Conservation (phyloP, 1,140 invertebrate species). For the Mya arenaria region DNA sequence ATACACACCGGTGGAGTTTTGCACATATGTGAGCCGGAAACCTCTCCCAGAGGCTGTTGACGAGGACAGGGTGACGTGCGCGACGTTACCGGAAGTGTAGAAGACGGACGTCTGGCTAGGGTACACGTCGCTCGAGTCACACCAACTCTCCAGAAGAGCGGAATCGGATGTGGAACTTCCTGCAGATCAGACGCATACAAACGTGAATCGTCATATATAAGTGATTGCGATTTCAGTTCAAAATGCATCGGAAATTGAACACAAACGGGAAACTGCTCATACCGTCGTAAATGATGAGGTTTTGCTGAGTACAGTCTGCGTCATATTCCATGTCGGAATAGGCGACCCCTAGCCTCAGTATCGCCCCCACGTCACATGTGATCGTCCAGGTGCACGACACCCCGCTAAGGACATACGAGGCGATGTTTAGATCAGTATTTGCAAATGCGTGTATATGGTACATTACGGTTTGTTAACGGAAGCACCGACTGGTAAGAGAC, state of each 20-base stretch:
- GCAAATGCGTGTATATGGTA: too few relatives aligned
- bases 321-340: slow-evolving; percentile 21
- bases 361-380: neutral
- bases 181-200: neutral
- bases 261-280: neutral
- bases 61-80: slow-evolving; percentile 2
- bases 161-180: slow-evolving; percentile 12
- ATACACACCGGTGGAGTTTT: slow-evolving; percentile 19
- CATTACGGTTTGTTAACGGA: too few relatives aligned
- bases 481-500: too few relatives aligned
- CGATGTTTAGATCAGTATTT: too few relatives aligned
- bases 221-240: too few relatives aligned
- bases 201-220: neutral
- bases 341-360: slow-evolving; percentile 20
- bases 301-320: neutral
- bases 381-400: slow-evolving; percentile 26
- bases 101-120: slow-evolving; percentile 13
- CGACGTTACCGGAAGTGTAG: slow-evolving; percentile 23
- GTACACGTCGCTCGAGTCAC: slow-evolving; percentile 40
- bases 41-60: neutral
- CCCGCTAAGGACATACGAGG: slow-evolving; percentile 5
- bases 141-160: slow-evolving; percentile 22
- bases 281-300: slow-evolving; percentile 35
- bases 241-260: neutral
- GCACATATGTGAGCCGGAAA: slow-evolving; percentile 19